Evolutionary conservation across 1,140 invertebrate genomes (phyloP).

Genomic region (Megalonaias nervosa): DNA sequence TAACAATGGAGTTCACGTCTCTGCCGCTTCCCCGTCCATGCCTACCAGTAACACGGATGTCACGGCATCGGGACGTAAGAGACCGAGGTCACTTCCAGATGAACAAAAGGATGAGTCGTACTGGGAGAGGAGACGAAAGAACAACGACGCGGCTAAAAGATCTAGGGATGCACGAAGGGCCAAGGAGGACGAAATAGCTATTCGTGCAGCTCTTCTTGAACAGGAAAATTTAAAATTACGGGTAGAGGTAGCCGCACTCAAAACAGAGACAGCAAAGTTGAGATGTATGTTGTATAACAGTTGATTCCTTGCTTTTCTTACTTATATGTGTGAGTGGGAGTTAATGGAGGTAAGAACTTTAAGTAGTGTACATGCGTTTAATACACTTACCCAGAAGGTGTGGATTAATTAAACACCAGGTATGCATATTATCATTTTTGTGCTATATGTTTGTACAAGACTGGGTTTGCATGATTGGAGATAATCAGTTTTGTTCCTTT

Average conservation of each 20-base stretch:
- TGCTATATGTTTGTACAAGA: too few species aligned
- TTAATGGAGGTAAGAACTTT: too few species aligned
- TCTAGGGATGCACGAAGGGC: slow-evolving; percentile 69
- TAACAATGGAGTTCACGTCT: neutral
- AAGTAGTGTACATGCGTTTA: too few species aligned
- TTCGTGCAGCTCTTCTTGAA: slow-evolving; percentile 68
- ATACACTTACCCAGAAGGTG: too few species aligned
- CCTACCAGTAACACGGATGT: slow-evolving; percentile 8
- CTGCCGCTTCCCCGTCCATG: slow-evolving; percentile 4
- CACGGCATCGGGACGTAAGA: slow-evolving; percentile 40
- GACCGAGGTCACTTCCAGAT: slow-evolving; percentile 55
- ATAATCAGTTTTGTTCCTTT: too few species aligned
- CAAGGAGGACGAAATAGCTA: slow-evolving; percentile 71
- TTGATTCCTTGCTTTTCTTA: neutral
- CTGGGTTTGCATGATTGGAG: too few species aligned
- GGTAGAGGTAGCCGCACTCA: slow-evolving; percentile 65
- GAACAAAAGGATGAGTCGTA: slow-evolving; percentile 69
- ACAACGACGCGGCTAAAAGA: slow-evolving; percentile 72
- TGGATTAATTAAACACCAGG: too few species aligned
- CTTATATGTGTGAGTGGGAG: too few species aligned
- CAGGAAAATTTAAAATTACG: slow-evolving; percentile 70
- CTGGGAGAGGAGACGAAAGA: slow-evolving; percentile 71
- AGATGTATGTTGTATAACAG: slow-evolving; percentile 74
- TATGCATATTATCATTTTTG: too few species aligned
- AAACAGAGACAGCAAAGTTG: slow-evolving; percentile 71